Percentiles rank a stretch among this genome's conserved stretches.
phyloP scores from a whole-genome alignment of 2,113 vertebrate genomes.

The Thryonomys swinderianus region DNA sequence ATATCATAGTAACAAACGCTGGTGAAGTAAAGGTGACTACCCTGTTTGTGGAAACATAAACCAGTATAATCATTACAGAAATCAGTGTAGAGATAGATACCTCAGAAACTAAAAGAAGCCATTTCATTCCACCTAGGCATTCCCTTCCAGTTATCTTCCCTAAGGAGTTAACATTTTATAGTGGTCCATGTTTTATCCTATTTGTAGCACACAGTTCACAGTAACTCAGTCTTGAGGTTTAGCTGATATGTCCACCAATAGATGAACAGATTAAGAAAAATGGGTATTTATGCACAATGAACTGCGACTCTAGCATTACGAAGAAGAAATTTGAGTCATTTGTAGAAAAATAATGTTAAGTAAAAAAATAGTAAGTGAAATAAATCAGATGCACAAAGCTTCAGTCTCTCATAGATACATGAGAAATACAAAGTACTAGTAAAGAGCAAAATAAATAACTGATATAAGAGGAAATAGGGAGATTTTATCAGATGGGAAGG shows the following conservation, averaged over 20 bases:
- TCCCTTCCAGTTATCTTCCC: neutral
- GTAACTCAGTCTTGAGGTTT: neutral
- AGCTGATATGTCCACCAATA: neutral
- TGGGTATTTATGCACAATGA: neutral
- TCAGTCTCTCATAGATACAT: neutral
- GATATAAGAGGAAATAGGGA: neutral
- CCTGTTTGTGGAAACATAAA: neutral
- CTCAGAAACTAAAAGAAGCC: neutral
- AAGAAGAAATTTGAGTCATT: neutral
- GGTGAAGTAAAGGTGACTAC: neutral
- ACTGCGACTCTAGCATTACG: neutral
- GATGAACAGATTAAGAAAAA: neutral
- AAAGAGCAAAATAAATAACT: neutral
- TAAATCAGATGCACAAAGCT: neutral
- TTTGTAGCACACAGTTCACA: neutral
- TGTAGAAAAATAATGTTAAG: neutral
- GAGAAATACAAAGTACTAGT: neutral
- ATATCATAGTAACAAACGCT: neutral
- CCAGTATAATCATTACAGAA: neutral
- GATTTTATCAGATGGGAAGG: neutral
- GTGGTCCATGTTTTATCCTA: neutral
- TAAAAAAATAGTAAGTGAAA: neutral
- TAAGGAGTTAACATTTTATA: neutral
- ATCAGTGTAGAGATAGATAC: neutral
- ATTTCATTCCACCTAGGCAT: neutral